Conservation (phyloP, 2,888 invertebrate species). For the Limenitis camilla region DNA sequence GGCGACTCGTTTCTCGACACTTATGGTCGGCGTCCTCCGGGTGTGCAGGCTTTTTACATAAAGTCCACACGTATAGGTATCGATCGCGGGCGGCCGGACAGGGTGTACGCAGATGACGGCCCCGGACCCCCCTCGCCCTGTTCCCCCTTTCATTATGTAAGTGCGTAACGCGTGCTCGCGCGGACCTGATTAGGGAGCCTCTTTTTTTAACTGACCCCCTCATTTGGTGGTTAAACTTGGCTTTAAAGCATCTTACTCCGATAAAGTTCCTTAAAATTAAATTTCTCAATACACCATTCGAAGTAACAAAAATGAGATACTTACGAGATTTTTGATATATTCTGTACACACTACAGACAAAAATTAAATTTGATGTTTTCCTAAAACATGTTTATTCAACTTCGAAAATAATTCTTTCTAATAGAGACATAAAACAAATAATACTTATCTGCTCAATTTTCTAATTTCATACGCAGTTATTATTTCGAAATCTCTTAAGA, state of each 20-base stretch:
- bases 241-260: constrained; percentile 57
- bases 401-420: no score
- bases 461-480: no score
- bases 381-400: no score
- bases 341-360: no score
- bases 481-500: no score
- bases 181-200: constrained; percentile 72
- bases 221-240: constrained; percentile 67
- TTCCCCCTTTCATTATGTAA: constrained; percentile 75
- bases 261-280: constrained; percentile 44
- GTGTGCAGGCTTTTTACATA: constrained; percentile 74
- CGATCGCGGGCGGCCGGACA: constrained; percentile 71
- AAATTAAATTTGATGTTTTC: no score
- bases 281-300: no score
- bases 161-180: constrained; percentile 74
- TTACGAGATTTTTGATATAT: no score
- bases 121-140: constrained; percentile 50
- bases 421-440: no score
- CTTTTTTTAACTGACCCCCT: constrained; percentile 74
- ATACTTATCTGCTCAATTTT: no score
- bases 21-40: constrained; percentile 72
- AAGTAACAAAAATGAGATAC: no score
- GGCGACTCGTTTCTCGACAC: constrained; percentile 73
- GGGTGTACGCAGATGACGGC: constrained; percentile 74
- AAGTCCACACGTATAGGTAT: constrained; percentile 75